phyloP scores from a whole-genome alignment of 2,888 invertebrate genomes.

The Phymatocera aterrima region DNA sequence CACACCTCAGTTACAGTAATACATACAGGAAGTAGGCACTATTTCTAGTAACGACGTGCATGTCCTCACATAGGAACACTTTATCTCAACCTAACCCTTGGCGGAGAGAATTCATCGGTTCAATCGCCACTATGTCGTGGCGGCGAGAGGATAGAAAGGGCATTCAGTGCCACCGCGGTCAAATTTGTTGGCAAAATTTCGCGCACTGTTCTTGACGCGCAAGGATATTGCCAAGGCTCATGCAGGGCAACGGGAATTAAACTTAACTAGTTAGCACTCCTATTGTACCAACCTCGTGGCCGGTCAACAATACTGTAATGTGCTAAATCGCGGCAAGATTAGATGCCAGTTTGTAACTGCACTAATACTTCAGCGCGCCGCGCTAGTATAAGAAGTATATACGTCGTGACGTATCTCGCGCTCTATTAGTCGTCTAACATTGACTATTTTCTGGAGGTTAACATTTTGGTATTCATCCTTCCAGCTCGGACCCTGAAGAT shows the following conservation, averaged over 20 bases:
- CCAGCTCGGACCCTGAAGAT: background rate
- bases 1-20: too few species aligned
- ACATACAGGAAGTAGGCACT: conserved; percentile 22
- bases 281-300: conserved; percentile 21
- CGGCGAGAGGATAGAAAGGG: background rate
- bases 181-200: conserved; percentile 34
- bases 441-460: conserved; percentile 34
- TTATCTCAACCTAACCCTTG: too few species aligned
- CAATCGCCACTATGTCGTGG: conserved; percentile 4
- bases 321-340: conserved; percentile 45
- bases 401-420: conserved; percentile 8
- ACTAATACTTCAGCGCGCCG: conserved; percentile 1
- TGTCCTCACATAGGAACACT: conserved; percentile 30
- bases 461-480: background rate
- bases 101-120: conserved; percentile 35
- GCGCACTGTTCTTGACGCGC: conserved; percentile 35
- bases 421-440: conserved; percentile 24
- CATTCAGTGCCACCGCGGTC: conserved; percentile 33
- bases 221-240: conserved; percentile 31
- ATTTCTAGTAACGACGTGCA: conserved; percentile 27
- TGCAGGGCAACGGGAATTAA: conserved; percentile 13
- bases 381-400: too few species aligned
- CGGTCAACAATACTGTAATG: conserved; percentile 41
- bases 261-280: conserved; percentile 39
- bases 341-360: conserved; percentile 43